Conservation (phyloP, 1,140 invertebrate genomes). For the Campoletis sonorensis region DNA sequence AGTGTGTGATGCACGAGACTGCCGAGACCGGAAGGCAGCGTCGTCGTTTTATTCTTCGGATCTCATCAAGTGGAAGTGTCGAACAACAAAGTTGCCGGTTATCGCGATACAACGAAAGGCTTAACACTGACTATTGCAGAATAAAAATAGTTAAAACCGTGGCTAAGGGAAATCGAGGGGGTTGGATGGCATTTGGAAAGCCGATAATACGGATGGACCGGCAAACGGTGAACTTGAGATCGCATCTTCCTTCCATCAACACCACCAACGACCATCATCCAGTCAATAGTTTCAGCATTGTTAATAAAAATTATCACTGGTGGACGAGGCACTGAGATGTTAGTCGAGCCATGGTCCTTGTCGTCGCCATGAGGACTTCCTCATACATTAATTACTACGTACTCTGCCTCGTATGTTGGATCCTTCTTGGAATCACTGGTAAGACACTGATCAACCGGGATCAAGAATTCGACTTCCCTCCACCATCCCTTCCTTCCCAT, state of each 20-base stretch:
- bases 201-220: slow-evolving; percentile 26
- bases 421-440: slow-evolving; percentile 75
- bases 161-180: neutral
- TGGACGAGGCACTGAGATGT: slow-evolving; percentile 54
- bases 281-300: neutral
- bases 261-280: neutral
- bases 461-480: no score
- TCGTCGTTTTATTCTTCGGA: neutral
- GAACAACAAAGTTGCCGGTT: neutral
- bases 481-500: no score
- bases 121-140: neutral
- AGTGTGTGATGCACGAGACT: slow-evolving; percentile 30
- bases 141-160: neutral
- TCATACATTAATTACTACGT: slow-evolving; percentile 75
- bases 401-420: slow-evolving; percentile 75
- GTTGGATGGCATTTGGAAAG: neutral
- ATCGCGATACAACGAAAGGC: neutral
- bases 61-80: neutral
- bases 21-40: neutral
- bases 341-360: slow-evolving; percentile 59
- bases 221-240: slow-evolving; percentile 7
- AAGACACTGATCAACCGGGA: no score
- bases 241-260: neutral
- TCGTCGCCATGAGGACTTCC: slow-evolving; percentile 74
- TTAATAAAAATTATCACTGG: slow-evolving; percentile 42